Conservation (phyloP, 2,797 vertebrate species). For the Amphiprion clarkii region DNA sequence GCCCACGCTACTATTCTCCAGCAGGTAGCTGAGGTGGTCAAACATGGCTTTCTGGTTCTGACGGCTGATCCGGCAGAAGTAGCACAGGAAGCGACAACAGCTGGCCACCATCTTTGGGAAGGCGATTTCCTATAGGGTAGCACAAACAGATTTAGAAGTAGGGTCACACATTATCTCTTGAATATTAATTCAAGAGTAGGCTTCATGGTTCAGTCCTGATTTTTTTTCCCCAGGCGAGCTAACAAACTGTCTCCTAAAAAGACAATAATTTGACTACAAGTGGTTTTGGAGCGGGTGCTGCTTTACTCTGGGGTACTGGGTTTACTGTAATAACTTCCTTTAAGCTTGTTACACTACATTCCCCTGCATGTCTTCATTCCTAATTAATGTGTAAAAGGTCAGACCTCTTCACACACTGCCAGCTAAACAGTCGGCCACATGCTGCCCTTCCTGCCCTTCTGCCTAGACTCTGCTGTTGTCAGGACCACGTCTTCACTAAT, state of each 20-base stretch:
- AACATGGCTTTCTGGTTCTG: conserved; percentile 99
- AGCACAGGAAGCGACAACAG: conserved; percentile 98
- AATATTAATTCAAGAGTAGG: background rate
- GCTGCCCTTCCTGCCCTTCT: conserved; percentile 37
- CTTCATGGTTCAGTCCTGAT: background rate
- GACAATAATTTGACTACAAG: background rate
- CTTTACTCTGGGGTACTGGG: conserved; percentile 6
- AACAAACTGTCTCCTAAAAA: conserved; percentile 1
- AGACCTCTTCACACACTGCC: conserved; percentile 40
- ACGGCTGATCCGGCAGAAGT: conserved; percentile 98
- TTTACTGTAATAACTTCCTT: conserved; percentile 2
- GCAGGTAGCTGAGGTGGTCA: conserved; percentile 97
- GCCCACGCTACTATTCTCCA: conserved; percentile 98
- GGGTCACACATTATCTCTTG: background rate
- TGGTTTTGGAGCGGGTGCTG: conserved; percentile 6
- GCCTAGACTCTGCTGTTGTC: conserved; percentile 7
- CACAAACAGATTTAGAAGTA: conserved; percentile 33
- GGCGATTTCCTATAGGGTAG: conserved; percentile 89
- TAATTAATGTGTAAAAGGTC: conserved; percentile 65
- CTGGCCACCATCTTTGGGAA: conserved; percentile 99
- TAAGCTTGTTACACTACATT: conserved; percentile 41
- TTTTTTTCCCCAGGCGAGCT: background rate
- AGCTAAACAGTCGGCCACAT: conserved; percentile 12
- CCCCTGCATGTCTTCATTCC: conserved; percentile 20
- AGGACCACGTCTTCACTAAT: conserved; percentile 45